Conservation (phyloP, 2,113 vertebrate genomes). For the Ariopsis seemanni region DNA sequence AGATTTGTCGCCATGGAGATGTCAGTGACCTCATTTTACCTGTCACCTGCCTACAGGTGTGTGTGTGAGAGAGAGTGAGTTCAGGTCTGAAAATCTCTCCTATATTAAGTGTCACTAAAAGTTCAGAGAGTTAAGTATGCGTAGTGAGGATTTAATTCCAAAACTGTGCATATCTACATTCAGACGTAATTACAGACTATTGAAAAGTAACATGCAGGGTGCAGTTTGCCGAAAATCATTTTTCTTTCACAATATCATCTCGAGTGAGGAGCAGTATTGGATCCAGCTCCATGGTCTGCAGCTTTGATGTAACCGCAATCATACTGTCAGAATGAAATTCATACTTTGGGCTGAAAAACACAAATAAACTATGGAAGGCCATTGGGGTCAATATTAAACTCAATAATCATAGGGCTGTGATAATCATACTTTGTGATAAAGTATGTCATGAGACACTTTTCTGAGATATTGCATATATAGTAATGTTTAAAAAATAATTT, state of each 20-base stretch:
- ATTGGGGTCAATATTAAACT: neutral
- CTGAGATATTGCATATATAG: neutral
- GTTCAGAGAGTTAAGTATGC: neutral
- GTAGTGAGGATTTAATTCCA: neutral
- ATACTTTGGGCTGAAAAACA: neutral
- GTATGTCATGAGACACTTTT: neutral
- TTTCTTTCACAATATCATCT: neutral
- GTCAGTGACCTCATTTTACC: slow-evolving; percentile 22
- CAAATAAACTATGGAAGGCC: neutral
- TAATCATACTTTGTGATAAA: neutral
- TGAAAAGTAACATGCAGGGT: neutral
- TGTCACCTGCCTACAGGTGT: slow-evolving; percentile 9
- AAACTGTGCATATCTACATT: neutral
- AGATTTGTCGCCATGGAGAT: slow-evolving; percentile 13
- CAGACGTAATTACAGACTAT: neutral
- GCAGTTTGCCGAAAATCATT: neutral
- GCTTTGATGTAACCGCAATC: neutral
- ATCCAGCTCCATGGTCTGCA: neutral
- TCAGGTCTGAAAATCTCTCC: neutral
- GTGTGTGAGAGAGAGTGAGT: neutral
- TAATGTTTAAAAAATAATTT: neutral
- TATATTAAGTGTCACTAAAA: neutral
- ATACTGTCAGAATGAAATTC: neutral
- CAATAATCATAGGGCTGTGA: neutral
- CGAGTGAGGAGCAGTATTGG: neutral